Conservation (phyloP, 2,888 invertebrate species). For the Apotomis capreana region DNA sequence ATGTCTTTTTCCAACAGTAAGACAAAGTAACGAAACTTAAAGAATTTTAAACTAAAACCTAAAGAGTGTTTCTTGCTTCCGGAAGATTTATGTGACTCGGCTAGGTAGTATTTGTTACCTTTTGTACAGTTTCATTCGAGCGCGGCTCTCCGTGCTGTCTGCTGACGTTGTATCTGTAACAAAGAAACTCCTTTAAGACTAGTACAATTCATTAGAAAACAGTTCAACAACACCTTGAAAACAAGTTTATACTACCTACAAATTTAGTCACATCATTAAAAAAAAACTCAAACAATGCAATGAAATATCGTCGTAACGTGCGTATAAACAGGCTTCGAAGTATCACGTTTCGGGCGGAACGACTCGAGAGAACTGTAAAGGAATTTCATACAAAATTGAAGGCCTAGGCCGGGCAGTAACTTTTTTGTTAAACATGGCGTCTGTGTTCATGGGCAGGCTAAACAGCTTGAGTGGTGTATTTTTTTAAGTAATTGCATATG, state of each 20-base stretch:
- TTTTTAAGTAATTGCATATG: no score
- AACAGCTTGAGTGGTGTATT: no score
- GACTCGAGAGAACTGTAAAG: no score
- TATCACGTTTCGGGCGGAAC: no score
- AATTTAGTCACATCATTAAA: no score
- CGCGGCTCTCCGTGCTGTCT: neutral
- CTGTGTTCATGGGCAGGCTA: no score
- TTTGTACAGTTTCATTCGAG: slow-evolving; percentile 28
- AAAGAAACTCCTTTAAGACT: slow-evolving; percentile 11
- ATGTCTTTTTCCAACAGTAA: neutral
- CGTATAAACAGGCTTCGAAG: no score
- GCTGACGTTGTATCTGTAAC: slow-evolving; percentile 30
- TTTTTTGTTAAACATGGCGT: no score
- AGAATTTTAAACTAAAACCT: neutral
- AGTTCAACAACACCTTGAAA: neutral
- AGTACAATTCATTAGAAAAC: neutral
- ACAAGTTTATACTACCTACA: neutral
- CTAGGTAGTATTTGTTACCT: slow-evolving; percentile 23
- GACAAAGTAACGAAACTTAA: neutral
- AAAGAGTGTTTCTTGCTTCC: slow-evolving; percentile 16
- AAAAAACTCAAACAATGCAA: no score
- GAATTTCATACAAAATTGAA: no score
- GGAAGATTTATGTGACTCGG: slow-evolving; percentile 33
- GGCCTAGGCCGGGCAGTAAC: no score
- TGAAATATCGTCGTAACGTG: no score